Base-by-base conservation (phyloP, 2,888 invertebrate species). In the Miltochrista miniata region DNA sequence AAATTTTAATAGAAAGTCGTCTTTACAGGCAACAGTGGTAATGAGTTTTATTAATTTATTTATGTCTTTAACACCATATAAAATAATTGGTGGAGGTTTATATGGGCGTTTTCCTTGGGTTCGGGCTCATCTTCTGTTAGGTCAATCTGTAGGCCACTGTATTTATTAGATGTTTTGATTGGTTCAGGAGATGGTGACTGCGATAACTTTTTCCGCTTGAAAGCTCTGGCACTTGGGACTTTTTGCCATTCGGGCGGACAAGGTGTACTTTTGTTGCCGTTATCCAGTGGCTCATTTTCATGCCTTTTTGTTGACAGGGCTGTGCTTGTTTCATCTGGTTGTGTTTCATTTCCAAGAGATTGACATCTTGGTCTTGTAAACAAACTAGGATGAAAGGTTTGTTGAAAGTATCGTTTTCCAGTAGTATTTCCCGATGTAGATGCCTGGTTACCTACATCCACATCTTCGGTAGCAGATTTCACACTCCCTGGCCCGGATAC, bases 401-500 rank as follows among this genome's bases (percentile, higher is more conserved):
- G 35, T 7, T 7, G 10, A 11, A 31, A 31, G 8, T 5, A 10
- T 10, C 31, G 8, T 31, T 31, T 31, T 31, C 31, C 31, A 31
- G 31, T 31, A 31, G 31, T 7, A 31, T 31, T 43, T 35, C 7
- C 34, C 11, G 24, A 11, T 11, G 2, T 34, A 15, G 35, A 13
- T 14, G 57, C 54, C 57, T 59, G 54, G 54, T 53, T 33, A 40
- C 40, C 43, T 42, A 51, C 56, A 31, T 31, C n/a, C 36, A 55
- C 48, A 18, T 54, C 50, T 31, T 31, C 31, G 31, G 31, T 31
- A 31, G 11, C 31, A 31, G 1, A 59, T 59, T 62, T 61, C 59
- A 44, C 60, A 59, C 57, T 41, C 38, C 29, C 37, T 14, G 40
- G 57, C 59, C 65, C 57, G 59, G 60, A 37, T 49, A 60, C 54